These are phyloP conservation scores for Nemopilema nomurai DNA, from an alignment of 30 jellyfish, hydroid and myxozoan genomes.

Conservation along the genomic window DNA sequence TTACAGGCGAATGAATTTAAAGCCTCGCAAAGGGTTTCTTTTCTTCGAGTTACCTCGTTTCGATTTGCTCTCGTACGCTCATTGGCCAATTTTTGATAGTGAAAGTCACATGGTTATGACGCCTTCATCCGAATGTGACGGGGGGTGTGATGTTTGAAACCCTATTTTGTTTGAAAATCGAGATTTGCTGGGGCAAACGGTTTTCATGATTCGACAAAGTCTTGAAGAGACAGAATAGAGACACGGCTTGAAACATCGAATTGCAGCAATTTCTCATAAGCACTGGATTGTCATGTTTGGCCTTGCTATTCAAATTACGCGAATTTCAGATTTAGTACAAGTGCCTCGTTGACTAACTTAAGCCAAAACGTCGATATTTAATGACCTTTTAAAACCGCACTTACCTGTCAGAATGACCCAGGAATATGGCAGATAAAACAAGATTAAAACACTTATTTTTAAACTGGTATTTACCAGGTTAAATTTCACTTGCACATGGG, in stretches of 20 bases:
- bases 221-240: not conserved
- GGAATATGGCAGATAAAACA: not conserved
- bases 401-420: not conserved
- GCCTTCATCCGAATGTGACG: too few relatives aligned
- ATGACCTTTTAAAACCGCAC: not conserved
- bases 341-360: not conserved
- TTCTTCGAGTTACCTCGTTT: too few relatives aligned
- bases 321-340: not conserved
- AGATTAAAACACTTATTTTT: not conserved
- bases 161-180: too few relatives aligned
- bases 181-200: too few relatives aligned
- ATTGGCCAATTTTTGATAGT: too few relatives aligned
- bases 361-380: not conserved
- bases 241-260: not conserved
- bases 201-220: too few relatives aligned
- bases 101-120: too few relatives aligned
- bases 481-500: not conserved
- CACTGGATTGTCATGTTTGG: not conserved
- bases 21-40: too few relatives aligned
- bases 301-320: not conserved
- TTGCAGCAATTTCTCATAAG: not conserved
- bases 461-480: not conserved
- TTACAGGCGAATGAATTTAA: too few relatives aligned
- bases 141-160: too few relatives aligned
- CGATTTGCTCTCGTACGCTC: too few relatives aligned